phyloP scores from a whole-genome alignment of 2,113 vertebrate genomes.

The Percopsis transmontana region DNA sequence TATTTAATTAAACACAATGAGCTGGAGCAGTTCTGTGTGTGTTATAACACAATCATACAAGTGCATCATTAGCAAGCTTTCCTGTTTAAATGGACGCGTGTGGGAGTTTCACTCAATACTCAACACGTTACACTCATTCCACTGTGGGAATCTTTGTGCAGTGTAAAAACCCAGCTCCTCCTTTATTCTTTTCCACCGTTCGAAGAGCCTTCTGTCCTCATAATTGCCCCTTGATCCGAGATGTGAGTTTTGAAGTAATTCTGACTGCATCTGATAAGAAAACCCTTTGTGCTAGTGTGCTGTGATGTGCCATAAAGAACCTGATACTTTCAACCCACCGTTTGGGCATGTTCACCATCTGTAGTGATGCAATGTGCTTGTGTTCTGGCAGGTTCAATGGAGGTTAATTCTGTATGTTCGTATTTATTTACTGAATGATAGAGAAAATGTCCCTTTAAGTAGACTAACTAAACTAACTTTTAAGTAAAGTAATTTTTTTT shows the following conservation, averaged over 20 bases:
- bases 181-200: not conserved
- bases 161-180: not conserved
- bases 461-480: not conserved
- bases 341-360: constrained; percentile 19
- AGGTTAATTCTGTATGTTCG: not conserved
- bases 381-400: constrained; percentile 12
- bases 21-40: not conserved
- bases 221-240: constrained; percentile 15
- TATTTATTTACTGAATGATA: constrained; percentile 20
- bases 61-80: not conserved
- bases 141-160: constrained; percentile 9
- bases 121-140: not conserved
- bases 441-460: constrained; percentile 14
- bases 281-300: constrained; percentile 7
- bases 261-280: constrained; percentile 17
- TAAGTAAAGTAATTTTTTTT: no score
- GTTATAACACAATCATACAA: no score
- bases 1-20: no score
- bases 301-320: not conserved
- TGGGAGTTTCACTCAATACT: constrained; percentile 2
- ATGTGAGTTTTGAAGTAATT: constrained; percentile 16
- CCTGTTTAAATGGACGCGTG: constrained; percentile 8
- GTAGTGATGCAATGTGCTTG: not conserved
- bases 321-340: not conserved
- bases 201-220: constrained; percentile 1